Base-by-base conservation (phyloP, 2,888 invertebrate species). In the Ochlodes sylvanus region DNA sequence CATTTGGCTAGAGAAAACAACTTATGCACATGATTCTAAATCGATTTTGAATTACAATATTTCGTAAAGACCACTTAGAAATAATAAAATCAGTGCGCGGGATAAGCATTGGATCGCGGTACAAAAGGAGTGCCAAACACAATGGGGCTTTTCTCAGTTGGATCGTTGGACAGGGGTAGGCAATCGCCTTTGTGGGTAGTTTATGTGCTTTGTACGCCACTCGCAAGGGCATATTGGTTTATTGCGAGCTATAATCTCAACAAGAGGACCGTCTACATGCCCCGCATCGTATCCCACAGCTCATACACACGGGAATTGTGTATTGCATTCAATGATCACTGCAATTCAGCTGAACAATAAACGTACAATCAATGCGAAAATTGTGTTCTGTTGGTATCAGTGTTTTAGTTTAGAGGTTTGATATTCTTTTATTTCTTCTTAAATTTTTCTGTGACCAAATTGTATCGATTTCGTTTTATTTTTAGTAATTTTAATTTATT, bases 121-220 rank as follows among this genome's bases (percentile, higher is more conserved):
- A 86, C 83, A 85, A 86, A 87, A 84, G 85, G 81, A 83, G 79
- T 80, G 80, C 77, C 81, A 80, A 78, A 80, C 81, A 85, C 85
- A 86, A 83, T 83, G 74, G 78, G 71, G 82, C 80, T 78, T 82
- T 80, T 77, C 85, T 80, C 77, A 72, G 75, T 77, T 75, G 78
- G 79, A 77, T 79, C 77, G 77, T 76, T 74, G 81, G 83, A 81
- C 84, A 82, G 76, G 78, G 80, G 71, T 73, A 79, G 81, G 79
- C 83, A 80, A 84, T 83, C 81, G 82, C 80, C 84, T 88, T 88
- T 88, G 86, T 86, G 81, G 80, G 79, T 81, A 80, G 80, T 81
- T 81, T 84, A 81, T 79, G 80, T 83, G 80, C 78, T 80, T 79
- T 78, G 78, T 77, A 75, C 79, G 76, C 72, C 73, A 69, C 72